These are phyloP conservation scores for Ooceraea biroi DNA, from an alignment of 1,140 invertebrate species.

Conservation along the genomic window DNA sequence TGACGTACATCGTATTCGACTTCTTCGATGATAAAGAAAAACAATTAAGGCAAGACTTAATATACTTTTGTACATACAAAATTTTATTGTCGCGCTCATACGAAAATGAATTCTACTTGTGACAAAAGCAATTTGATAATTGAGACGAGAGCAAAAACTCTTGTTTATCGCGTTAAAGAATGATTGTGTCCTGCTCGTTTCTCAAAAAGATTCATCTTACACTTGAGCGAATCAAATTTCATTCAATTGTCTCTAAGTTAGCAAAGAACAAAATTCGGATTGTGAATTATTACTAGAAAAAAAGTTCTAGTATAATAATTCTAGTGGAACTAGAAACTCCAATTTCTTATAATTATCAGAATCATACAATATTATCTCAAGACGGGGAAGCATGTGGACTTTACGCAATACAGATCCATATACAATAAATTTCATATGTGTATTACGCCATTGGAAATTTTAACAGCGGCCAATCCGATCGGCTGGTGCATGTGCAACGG, in stretches of 20 bases:
- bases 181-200: neutral
- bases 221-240: too few species aligned
- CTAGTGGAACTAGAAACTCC: too few species aligned
- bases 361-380: neutral
- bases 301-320: too few species aligned
- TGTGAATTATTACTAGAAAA: too few species aligned
- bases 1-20: slow-evolving; percentile 4
- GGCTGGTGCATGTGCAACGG: slow-evolving; percentile 1
- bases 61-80: neutral
- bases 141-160: too few species aligned
- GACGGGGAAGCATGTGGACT: neutral
- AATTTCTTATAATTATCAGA: too few species aligned
- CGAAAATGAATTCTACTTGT: neutral
- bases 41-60: neutral
- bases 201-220: neutral
- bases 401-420: neutral
- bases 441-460: slow-evolving; percentile 23
- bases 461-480: neutral
- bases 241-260: too few species aligned
- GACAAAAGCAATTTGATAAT: neutral
- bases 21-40: slow-evolving; percentile 13
- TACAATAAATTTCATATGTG: neutral
- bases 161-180: neutral
- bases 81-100: neutral
- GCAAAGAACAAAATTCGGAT: too few species aligned